Conservation (phyloP, 2,113 vertebrate genomes). For the Taxidea taxus region DNA sequence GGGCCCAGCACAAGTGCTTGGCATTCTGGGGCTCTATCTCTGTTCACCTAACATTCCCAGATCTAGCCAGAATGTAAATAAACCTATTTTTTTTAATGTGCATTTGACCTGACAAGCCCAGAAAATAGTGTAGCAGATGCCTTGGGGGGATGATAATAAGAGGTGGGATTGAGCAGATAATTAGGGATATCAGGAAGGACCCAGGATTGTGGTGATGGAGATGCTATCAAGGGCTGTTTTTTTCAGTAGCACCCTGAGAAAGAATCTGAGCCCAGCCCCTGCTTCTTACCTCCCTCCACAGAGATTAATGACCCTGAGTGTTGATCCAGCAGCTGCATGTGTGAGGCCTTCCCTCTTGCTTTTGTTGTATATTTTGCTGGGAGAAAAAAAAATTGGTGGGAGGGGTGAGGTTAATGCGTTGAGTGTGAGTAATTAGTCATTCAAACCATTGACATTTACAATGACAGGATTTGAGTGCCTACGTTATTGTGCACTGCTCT, state of each 20-base stretch:
- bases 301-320: conserved; percentile 32
- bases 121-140: not conserved
- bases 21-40: not conserved
- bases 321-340: conserved; percentile 53
- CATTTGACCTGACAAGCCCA: not conserved
- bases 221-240: not conserved
- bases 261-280: not conserved
- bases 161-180: not conserved
- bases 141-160: not conserved
- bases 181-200: not conserved
- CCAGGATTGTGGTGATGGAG: not conserved
- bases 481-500: conserved; percentile 59
- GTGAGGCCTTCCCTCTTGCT: conserved; percentile 53
- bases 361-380: conserved; percentile 64
- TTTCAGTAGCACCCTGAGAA: not conserved
- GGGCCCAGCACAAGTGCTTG: not conserved
- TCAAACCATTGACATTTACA: conserved; percentile 70
- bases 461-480: conserved; percentile 74
- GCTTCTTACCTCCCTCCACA: not conserved
- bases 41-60: not conserved
- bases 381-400: not conserved
- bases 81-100: not conserved
- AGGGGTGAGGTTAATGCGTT: conserved; percentile 69
- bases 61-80: conserved; percentile 23
- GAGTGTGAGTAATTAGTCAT: conserved; percentile 75